Conservation (phyloP, 2,797 vertebrate species). For the Loriculus beryllinus region DNA sequence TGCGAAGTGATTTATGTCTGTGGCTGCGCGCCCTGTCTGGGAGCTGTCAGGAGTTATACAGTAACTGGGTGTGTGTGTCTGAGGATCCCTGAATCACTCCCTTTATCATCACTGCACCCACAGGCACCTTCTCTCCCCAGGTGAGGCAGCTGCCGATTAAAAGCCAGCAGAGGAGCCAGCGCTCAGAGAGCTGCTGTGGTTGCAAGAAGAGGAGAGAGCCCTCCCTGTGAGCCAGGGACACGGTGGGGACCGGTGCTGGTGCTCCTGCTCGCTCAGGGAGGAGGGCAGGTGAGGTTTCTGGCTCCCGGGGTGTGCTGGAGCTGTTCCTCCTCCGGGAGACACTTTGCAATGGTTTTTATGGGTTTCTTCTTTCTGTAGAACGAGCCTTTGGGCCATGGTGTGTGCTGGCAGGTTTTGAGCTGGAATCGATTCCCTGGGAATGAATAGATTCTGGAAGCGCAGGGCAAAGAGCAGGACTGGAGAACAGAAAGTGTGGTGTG, state of each 20-base stretch:
- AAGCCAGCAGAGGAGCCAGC: conserved; percentile 55
- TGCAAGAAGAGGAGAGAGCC: not conserved
- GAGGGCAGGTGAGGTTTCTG: not conserved
- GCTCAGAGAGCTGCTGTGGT: not conserved
- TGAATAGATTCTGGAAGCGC: rapidly evolving
- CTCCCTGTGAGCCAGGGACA: not conserved
- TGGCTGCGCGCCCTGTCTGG: not conserved
- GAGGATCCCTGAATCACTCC: conserved; percentile 82
- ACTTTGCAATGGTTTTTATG: rapidly evolving
- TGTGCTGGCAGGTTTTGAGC: rapidly evolving
- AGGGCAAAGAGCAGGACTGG: not conserved
- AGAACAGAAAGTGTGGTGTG: rapidly evolving
- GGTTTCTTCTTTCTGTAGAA: not conserved
- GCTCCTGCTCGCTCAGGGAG: rapidly evolving
- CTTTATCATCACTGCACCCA: conserved; percentile 75
- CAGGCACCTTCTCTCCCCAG: conserved; percentile 70
- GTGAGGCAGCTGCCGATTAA: conserved; percentile 77
- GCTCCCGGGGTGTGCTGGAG: not conserved
- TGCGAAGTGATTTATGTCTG: not conserved
- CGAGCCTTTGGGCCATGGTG: rapidly evolving
- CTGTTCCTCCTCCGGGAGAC: not conserved
- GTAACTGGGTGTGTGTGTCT: conserved; percentile 77
- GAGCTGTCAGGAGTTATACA: conserved; percentile 20
- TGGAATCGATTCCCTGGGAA: not conserved
- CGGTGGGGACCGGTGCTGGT: not conserved